Conservation (phyloP, 2,113 vertebrate species). For the Zosterops pallidus region DNA sequence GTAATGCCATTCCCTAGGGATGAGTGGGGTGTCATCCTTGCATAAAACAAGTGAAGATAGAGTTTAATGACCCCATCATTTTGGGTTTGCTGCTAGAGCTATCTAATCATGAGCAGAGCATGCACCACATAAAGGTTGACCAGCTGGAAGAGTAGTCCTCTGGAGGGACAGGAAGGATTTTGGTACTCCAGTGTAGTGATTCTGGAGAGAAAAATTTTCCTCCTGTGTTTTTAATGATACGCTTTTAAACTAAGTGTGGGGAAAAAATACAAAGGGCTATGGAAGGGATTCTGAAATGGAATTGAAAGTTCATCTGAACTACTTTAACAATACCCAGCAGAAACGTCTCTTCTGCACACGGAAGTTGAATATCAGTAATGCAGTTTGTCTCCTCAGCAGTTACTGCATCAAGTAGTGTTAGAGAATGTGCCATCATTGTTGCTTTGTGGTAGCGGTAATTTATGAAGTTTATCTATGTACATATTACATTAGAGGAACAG, state of each 20-base stretch:
- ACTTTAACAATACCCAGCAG: background rate
- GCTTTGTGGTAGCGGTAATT: background rate
- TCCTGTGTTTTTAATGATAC: background rate
- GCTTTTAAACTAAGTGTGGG: background rate
- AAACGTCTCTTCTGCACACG: background rate
- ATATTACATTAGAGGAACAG: background rate
- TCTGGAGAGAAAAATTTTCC: background rate
- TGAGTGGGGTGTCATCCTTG: background rate
- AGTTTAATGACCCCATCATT: background rate
- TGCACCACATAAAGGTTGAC: background rate
- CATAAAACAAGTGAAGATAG: background rate
- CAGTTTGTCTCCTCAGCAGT: background rate
- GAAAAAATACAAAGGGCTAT: background rate
- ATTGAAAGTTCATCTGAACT: background rate
- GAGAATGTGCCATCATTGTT: background rate
- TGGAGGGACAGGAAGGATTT: background rate
- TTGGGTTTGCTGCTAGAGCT: background rate
- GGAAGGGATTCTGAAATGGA: background rate
- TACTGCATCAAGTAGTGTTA: background rate
- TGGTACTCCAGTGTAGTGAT: background rate
- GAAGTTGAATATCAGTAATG: background rate
- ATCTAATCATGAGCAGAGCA: background rate
- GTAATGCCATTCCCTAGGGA: background rate
- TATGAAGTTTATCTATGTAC: background rate
- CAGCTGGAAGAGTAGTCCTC: fast-evolving